Base-by-base conservation (phyloP, 2,113 vertebrate species). In the Phalacrocorax brasilianus region DNA sequence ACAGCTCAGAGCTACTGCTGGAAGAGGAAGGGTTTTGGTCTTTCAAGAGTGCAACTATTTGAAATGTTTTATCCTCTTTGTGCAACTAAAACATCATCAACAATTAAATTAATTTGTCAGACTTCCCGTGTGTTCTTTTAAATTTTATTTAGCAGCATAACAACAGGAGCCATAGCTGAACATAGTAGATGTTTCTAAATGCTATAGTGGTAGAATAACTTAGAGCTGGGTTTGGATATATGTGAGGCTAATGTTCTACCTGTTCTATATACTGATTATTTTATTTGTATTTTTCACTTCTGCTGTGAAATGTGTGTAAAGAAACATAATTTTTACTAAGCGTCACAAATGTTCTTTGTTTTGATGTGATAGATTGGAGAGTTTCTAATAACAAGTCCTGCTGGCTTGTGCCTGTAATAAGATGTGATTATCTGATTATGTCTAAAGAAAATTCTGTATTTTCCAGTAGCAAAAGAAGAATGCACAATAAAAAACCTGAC, bases 391-490 rank as follows among this genome's bases (percentile, higher is more conserved):
- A 59, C 45, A 74, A 85, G 63, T 66, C 42, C 63, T 89, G 56
- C 95, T 91, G 88, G 53, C 85, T 97, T 73, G 56, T 70, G 89
- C 81, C 90, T 66, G 1, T 87, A 85, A 88, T 7, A 86, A 83
- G 85, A 91, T 86, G 84, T 72, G 85, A 91, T 95, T 95, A 91
- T 76, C 93, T 95, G 90, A 93, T 90, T 42, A 38, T 72, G 9
- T 91, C 63, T 96, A 80, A 71, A 97, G 84, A 38, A 94, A 53
- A 70, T 75, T 91, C 63, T 27, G 42, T 63, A 17, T 95, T 94
- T 92, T 96, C 35, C 66, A 79, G 77, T 83, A 91, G 89, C 79
- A 77, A 85, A 88, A 92, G 82, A 84, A 91, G 70, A 96, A 93
- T 62, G 38, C 17, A 20, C 68, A 90, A 80, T 93, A 88, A 92